Evolutionary conservation across 1,140 invertebrate species (phyloP), one percentile per base, ranked within the genome.

Genomic region (Ceratina australensis): DNA sequence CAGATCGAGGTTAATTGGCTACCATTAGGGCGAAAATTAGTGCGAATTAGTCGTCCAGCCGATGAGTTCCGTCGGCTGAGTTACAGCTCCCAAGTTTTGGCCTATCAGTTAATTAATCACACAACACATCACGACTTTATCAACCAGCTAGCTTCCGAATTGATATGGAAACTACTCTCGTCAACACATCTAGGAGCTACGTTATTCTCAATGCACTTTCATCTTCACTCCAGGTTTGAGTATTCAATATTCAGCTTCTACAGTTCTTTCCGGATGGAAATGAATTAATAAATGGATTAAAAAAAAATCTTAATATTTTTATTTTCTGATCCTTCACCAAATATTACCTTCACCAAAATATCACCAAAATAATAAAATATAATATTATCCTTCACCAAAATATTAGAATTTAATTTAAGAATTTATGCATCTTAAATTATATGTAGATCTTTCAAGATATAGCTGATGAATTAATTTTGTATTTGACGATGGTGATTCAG

Each of bases 1-100:
- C 73, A 73, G 82, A 84, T 84, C 79, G 83, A 81, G 83, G 82
- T 84, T 84, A 84, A 84, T 84, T 84, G 82, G 83, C 73, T 77
- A 57, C 82, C 66, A 81, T 84, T 83, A 84, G 69, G 56, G 49
- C 56, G 82, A 78, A 80, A 84, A 84, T 84, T 84, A 84, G 60
- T 57, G 66, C 65, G 66, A 78, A 84, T 80, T 78, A 77, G 65
- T 78, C 59, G 33, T 47, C 28, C 64, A 28, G 26, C 59, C 73
- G 82, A 83, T 78, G 78, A 67, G 68, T 2, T 57, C 64, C 56
- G 33, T 72, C 52, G 5, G 16, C 67, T 54, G 50, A 56, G 71
- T 61, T 64, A 59, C 56, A 2, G 15, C 4, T 13, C 67, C 4
- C 16, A 18, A 52, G 22, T 84, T 83, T 80, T 54, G 33, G 12